Evolutionary conservation across 2,113 vertebrate species (phyloP), one percentile per base, ranked within the genome.

Genomic region (Cacatua alba): DNA sequence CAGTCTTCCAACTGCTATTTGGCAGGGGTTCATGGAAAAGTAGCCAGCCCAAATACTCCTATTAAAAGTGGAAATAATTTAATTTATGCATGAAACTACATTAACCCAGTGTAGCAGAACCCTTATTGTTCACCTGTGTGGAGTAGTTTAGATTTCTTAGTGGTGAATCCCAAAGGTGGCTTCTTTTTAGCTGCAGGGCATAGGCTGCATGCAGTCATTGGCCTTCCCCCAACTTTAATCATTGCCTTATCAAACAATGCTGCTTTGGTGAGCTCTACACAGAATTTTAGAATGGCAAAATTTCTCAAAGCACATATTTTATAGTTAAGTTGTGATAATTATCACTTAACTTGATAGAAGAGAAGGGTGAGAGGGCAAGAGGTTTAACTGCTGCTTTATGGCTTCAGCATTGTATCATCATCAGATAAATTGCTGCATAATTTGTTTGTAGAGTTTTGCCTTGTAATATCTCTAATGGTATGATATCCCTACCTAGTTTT

Each of bases 401-500:
- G 44, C 81, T 83, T 63, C 35, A 95, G 23, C 16, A 79, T 21
- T 86, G n/a, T 53, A 62, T 88, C 88, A 60, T 43, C 86, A 41
- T 78, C 46, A 55, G 67, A 88, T 37, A 17, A 85, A 92, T 52
- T 46, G 52, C 86, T 85, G 25, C 60, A 59, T 88, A 87, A 94
- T 86, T 85, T 39, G 51, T 95, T 64, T 92, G n/a, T 75, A 48
- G 74, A 80, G 25, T 85, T 94, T 95, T 96, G 71, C 84, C 76
- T 90, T 96, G 70, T 77, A 84, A 76, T 68, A 43, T 52, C 48
- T 64, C 57, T 95, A 86, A 78, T 88, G 46, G 55, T 92, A 63
- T 28, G 59, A 43, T 91, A 86, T 72, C 74, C 24, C 72, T 86
- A 94, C 94, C 77, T 92, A 85, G 71, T 94, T 94, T 90, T 87